Percentiles rank a stretch among this genome's conserved stretches.
Evolutionary conservation across 1,140 invertebrate genomes (phyloP).

Genomic region (Andrena cerasifolii): DNA sequence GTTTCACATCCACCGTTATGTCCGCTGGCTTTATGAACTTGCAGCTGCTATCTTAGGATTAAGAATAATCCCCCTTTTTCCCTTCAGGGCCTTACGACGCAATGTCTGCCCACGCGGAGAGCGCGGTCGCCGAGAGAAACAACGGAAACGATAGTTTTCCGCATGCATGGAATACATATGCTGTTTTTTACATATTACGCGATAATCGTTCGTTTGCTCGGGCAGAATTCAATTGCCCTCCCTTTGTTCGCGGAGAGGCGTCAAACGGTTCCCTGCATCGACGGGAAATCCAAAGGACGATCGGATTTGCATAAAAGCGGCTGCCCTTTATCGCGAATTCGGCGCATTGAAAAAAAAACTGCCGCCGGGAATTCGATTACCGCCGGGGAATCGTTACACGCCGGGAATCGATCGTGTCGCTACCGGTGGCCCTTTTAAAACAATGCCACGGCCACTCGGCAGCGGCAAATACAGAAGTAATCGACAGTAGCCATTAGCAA

Average conservation of each 20-base stretch:
- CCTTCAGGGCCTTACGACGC: no score
- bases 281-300: constrained; percentile 8
- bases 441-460: background rate
- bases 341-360: constrained; percentile 19
- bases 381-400: constrained; percentile 25
- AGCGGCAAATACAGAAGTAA: background rate
- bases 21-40: background rate
- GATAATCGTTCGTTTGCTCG: background rate
- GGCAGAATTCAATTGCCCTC: background rate
- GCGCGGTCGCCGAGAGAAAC: no score
- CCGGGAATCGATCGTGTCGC: constrained; percentile 4
- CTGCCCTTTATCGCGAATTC: background rate
- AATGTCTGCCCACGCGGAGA: no score
- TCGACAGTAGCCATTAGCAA: background rate
- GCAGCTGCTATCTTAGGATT: background rate
- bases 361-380: constrained; percentile 30
- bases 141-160: no score
- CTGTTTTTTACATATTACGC: background rate
- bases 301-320: constrained; percentile 11
- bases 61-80: background rate
- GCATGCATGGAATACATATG: no score
- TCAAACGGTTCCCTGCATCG: background rate
- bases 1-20: background rate
- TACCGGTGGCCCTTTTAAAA: constrained; percentile 21
- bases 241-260: background rate